Conservation (phyloP, 2,797 vertebrate species). For the Corythornis leucogaster region DNA sequence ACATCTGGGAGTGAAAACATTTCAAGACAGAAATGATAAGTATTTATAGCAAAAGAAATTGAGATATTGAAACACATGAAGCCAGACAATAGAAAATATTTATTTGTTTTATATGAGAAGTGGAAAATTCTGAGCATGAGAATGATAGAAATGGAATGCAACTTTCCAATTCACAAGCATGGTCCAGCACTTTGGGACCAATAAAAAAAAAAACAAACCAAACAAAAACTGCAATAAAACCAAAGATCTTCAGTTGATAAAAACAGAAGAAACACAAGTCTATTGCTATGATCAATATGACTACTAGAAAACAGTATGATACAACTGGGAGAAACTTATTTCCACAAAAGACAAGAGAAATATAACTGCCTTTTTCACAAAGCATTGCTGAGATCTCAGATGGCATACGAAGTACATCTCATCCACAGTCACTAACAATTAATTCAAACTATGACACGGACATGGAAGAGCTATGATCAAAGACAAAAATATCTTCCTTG, state of each 20-base stretch:
- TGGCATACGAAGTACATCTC: not conserved
- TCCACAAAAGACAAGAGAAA: not conserved
- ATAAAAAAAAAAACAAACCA: not conserved
- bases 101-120: not conserved
- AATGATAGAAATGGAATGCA: not conserved
- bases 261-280: not conserved
- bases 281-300: not conserved
- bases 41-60: not conserved
- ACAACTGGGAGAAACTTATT: not conserved
- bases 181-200: not conserved
- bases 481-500: not conserved
- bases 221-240: not conserved
- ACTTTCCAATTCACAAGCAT: not conserved
- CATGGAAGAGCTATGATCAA: not conserved
- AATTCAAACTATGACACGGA: not conserved
- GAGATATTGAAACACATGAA: not conserved
- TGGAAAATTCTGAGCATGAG: not conserved
- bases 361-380: not conserved
- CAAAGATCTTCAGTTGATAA: not conserved
- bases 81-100: not conserved
- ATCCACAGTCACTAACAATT: not conserved
- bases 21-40: not conserved
- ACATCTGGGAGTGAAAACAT: not conserved
- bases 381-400: not conserved
- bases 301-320: not conserved